Evolutionary conservation across 2,797 vertebrate genomes (phyloP).

Genomic region (Pelodytes ibericus): DNA sequence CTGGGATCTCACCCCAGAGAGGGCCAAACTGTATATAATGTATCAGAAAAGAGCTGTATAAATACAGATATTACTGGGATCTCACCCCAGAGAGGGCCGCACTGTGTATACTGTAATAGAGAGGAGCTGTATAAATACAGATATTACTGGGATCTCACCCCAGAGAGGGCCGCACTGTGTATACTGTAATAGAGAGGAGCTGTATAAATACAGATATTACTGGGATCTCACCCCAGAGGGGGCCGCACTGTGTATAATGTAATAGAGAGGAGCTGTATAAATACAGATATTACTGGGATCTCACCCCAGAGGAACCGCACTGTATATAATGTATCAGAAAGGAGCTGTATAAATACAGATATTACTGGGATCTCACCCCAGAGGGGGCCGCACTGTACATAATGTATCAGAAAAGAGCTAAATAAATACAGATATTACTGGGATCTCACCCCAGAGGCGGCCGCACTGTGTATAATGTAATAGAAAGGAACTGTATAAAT

Average conservation of each 20-base stretch:
- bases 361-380: neutral
- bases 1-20: no score
- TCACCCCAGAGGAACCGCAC: neutral
- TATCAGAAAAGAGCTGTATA: neutral
- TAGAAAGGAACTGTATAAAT: neutral
- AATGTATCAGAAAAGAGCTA: constrained; percentile 5
- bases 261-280: neutral
- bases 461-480: constrained; percentile 3
- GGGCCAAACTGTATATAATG: no score
- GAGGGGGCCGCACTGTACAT: neutral
- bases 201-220: constrained; percentile 7
- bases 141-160: neutral
- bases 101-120: neutral
- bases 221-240: neutral
- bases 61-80: constrained; percentile 4
- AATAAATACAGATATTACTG: constrained; percentile 2
- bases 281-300: constrained; percentile 4
- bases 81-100: neutral
- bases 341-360: neutral
- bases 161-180: neutral
- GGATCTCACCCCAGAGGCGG: neutral
- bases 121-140: neutral
- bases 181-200: constrained; percentile 3
- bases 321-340: neutral
- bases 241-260: neutral